Conservation (phyloP, 2,797 vertebrate species). For the Anas bernieri region DNA sequence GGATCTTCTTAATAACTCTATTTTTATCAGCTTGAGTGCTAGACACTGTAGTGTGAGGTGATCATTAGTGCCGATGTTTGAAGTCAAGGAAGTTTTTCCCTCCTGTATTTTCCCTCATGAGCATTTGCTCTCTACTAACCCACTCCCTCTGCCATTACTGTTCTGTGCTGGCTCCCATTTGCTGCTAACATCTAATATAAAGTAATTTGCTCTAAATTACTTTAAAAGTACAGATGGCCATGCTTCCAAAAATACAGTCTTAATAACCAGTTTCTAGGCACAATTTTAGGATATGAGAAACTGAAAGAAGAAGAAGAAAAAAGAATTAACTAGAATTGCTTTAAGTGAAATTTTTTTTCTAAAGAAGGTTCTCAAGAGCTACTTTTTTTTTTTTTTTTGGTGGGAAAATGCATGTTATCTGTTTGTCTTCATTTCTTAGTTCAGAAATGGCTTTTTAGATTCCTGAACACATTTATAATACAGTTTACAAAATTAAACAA, state of each 20-base stretch:
- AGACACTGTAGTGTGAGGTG: background rate
- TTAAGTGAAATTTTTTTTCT: background rate
- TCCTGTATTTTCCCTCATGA: background rate
- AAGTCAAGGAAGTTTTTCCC: slow-evolving; percentile 2
- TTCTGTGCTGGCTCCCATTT: background rate
- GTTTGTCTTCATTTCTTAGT: background rate
- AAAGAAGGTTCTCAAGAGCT: background rate
- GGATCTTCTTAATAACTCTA: slow-evolving; percentile 31
- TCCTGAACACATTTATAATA: background rate
- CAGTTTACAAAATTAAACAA: background rate
- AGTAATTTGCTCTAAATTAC: slow-evolving; percentile 6
- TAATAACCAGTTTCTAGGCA: slow-evolving; percentile 13
- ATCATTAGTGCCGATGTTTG: background rate
- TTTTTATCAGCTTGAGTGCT: slow-evolving; percentile 52
- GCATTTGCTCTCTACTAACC: background rate
- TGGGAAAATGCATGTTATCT: background rate
- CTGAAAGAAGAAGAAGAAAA: background rate
- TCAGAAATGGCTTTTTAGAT: background rate
- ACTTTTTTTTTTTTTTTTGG: background rate
- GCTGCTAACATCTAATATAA: background rate
- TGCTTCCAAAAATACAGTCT: slow-evolving; percentile 5
- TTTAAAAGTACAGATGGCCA: background rate
- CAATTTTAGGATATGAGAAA: background rate
- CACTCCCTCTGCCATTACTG: background rate
- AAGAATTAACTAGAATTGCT: background rate